Base-by-base conservation (phyloP, 2,797 vertebrate genomes). In the Sebastes itinus region DNA sequence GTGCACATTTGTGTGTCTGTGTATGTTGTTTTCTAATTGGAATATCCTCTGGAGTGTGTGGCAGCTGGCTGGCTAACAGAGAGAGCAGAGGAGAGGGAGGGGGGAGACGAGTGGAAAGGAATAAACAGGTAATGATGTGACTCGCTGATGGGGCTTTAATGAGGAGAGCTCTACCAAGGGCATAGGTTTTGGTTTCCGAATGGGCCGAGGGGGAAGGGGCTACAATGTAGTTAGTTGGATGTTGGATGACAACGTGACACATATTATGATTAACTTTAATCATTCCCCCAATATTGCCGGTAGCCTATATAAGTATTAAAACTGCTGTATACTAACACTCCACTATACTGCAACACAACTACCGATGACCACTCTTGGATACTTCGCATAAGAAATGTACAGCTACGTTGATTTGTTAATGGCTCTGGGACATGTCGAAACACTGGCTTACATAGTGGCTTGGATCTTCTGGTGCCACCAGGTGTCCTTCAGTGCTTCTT, bases 121-220 rank as follows among this genome's bases (percentile, higher is more conserved):
- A 88, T 93, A 92, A 92, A 92, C 87, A 92, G 92, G 91, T 94
- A 94, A 93, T 93, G 90, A 94, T 93, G 91, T 78, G 90, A 81
- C 85, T 92, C 70, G 61, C 90, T 93, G 92, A 93, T 90, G 88
- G 90, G 78, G 74, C 90, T 89, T 92, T 94, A 92, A 93, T 92
- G 89, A 93, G 90, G 69, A 88, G 81, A 81, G 77, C 80, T 82
- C 71, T 30, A 83, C 78, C 81, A 30, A 85, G 87, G 90, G 86
- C 78, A 80, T 76, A 81, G 80, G 81, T 88, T 90, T 38, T 38
- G 76, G 65, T 72, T 87, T 77, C 35, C 33, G 55, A 71, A 7
- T 14, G 65, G 76, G 35, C 27, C 6, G 35, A 66, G 55, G 59
- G 56, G 10, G 13, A 11, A 8, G 22, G 30, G 23, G 54, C 49